Evolutionary conservation across 2,888 invertebrate genomes (phyloP).

Genomic region (Acanthococcus lagerstroemiae): DNA sequence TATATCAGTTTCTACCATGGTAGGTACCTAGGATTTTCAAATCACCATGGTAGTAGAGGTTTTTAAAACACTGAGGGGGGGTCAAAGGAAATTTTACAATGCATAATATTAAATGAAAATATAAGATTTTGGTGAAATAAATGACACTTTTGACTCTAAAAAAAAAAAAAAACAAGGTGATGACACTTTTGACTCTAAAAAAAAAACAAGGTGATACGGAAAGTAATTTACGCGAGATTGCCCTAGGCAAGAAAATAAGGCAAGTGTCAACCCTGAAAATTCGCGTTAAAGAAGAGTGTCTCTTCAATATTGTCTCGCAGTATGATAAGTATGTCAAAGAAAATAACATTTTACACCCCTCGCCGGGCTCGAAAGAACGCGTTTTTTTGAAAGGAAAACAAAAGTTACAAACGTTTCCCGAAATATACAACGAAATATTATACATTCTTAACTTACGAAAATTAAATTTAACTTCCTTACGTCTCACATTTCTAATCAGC

Average conservation of each 20-base stretch:
- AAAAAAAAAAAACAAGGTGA: no score
- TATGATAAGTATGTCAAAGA: neutral
- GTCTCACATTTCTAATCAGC: neutral
- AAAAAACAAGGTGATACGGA: no score
- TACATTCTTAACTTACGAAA: neutral
- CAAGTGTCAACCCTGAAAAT: neutral
- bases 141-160: neutral
- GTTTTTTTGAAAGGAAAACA: neutral
- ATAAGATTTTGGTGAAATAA: neutral
- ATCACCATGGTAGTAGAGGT: neutral
- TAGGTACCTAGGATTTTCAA: neutral
- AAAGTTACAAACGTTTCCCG: neutral
- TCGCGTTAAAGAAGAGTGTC: neutral
- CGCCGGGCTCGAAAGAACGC: neutral
- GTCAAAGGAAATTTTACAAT: neutral
- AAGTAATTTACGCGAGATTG: no score
- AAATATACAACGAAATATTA: neutral
- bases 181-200: no score
- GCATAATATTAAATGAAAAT: neutral
- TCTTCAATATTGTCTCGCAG: neutral
- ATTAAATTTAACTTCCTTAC: neutral
- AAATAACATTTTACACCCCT: neutral
- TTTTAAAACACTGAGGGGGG: neutral
- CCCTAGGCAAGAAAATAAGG: no score
- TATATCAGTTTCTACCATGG: neutral